phyloP scores from a whole-genome alignment of 2,113 vertebrate species.

The Dipodomys spectabilis region DNA sequence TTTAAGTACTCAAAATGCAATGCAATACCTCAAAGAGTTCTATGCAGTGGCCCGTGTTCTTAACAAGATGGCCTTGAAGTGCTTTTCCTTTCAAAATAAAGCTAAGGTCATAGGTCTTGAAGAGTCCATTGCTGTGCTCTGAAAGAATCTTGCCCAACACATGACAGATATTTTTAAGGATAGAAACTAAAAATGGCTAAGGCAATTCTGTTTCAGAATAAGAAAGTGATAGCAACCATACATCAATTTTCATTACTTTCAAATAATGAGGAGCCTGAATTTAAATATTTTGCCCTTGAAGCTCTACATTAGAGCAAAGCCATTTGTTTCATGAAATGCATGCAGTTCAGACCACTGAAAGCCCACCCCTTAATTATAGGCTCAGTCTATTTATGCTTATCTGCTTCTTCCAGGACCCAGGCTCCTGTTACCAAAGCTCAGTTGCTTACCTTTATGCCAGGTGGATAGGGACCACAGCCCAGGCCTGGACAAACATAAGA shows the following conservation, averaged over 20 bases:
- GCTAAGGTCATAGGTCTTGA: slow-evolving; percentile 46
- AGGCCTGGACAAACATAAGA: background rate
- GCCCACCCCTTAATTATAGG: background rate
- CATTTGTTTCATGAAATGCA: slow-evolving; percentile 1
- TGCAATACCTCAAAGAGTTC: slow-evolving; percentile 72
- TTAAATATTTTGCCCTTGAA: background rate
- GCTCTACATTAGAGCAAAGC: slow-evolving; percentile 15
- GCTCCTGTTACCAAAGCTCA: background rate
- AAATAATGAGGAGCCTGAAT: background rate
- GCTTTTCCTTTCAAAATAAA: slow-evolving; percentile 34
- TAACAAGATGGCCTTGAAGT: slow-evolving; percentile 42
- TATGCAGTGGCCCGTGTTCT: slow-evolving; percentile 62
- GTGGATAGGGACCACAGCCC: background rate
- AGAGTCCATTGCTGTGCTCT: background rate
- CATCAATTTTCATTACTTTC: slow-evolving; percentile 44
- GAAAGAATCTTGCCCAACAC: background rate
- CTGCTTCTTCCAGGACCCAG: background rate
- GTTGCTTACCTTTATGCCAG: background rate
- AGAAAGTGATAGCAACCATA: slow-evolving; percentile 15
- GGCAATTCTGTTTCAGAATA: slow-evolving; percentile 20
- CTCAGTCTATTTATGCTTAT: background rate
- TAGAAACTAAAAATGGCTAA: slow-evolving; percentile 61
- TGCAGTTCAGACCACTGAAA: slow-evolving; percentile 6
- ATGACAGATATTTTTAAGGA: slow-evolving; percentile 69
- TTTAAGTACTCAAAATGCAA: slow-evolving; percentile 66